phyloP scores from a whole-genome alignment of 37 sponge, comb jelly and placozoan species.

The Oopsacas minuta region DNA sequence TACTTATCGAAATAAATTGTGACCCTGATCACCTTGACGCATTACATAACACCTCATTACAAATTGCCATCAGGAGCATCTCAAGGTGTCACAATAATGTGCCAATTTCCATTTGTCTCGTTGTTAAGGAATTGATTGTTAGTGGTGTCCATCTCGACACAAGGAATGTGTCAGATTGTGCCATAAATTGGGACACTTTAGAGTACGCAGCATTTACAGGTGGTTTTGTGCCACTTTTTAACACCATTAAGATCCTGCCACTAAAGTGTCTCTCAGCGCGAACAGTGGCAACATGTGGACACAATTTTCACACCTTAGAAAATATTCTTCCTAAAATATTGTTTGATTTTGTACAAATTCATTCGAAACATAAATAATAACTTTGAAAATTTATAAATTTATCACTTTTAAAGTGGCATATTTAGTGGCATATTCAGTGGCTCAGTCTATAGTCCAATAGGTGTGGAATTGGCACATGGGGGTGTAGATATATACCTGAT shows the following conservation, averaged over 20 bases:
- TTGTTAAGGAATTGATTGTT: background rate
- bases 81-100: background rate
- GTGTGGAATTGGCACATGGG: no score
- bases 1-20: background rate
- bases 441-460: no score
- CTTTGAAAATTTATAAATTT: no score
- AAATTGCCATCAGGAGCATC: background rate
- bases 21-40: background rate
- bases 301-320: background rate
- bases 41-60: background rate
- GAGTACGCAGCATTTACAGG: background rate
- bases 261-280: constrained; percentile 9
- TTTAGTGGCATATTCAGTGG: no score
- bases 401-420: no score
- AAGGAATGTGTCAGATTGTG: background rate
- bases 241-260: background rate
- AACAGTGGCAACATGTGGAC: background rate
- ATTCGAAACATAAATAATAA: constrained; percentile 1
- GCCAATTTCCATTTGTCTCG: background rate
- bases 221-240: constrained; percentile 14
- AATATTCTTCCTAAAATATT: background rate
- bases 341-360: background rate
- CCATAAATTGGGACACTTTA: background rate
- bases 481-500: no score
- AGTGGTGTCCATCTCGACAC: background rate